Evolutionary conservation across 2,888 invertebrate species (phyloP), one percentile per base, ranked within the genome.

Genomic region (Rhodophaea formosa): DNA sequence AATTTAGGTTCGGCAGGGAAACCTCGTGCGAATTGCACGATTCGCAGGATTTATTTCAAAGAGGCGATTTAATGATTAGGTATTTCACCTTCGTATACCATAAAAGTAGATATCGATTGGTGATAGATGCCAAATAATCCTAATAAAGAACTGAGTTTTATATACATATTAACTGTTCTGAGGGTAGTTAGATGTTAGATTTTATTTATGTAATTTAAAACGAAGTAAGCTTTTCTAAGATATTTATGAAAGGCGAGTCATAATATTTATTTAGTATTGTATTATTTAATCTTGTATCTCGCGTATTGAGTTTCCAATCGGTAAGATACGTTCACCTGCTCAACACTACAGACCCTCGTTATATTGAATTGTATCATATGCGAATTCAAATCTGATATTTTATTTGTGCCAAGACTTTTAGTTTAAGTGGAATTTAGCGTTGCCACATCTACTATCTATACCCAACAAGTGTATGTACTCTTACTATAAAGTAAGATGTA

Each of bases 101-200:
- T 84, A 83, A 86, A 79, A 72, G 86, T 89, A 90, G 86, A 67
- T 86, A 82, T 81, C 80, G 77, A 82, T 86, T 88, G 91, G 90
- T 89, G 86, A 89, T 88, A 88, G 82, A 91, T 88, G 91, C 90
- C 90, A 89, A 90, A 91, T 89, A 89, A 91, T 87, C 88, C 87
- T 90, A 88, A 86, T 90, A 90, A 90, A 91, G 90, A 91, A 90
- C 90, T 91, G 91, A 91, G 90, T 89, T 91, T 86, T 90, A 86
- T 88, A 91, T 88, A 86, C 84, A 85, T 86, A 88, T 86, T 88
- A 87, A 88, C 80, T 84, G 89, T 90, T 89, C 91, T 90, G 89
- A 88, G 89, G 88, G 89, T 90, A 88, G 88, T 83, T 89, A 88
- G 86, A 80, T 72, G 69, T 80, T 86, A 87, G 85, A 80, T 68